Percentiles rank a stretch among this genome's conserved stretches.
These are phyloP conservation scores for Nasua narica DNA, from an alignment of 2,797 vertebrate genomes.

Conservation along the genomic window DNA sequence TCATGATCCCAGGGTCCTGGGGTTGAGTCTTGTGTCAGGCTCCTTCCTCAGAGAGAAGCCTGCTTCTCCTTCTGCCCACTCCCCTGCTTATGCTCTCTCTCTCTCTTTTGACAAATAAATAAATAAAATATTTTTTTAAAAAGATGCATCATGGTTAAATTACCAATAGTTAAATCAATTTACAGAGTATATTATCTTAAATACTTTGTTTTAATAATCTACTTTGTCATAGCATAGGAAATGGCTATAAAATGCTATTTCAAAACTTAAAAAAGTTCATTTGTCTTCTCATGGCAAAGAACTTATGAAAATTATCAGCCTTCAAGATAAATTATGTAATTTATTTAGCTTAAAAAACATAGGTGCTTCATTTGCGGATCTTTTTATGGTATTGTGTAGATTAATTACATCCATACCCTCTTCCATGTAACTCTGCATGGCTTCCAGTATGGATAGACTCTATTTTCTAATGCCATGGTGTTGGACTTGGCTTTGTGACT, in stretches of 20 bases:
- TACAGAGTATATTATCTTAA: not conserved
- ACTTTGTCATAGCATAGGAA: not conserved
- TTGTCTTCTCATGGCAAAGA: not conserved
- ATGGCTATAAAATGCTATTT: not conserved
- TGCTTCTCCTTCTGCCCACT: not conserved
- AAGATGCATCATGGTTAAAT: not conserved
- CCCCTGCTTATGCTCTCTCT: not conserved
- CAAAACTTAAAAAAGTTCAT: not conserved
- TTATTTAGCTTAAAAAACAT: not conserved
- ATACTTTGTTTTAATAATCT: not conserved
- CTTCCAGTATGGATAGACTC: not conserved
- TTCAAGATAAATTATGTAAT: not conserved
- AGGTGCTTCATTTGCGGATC: not conserved
- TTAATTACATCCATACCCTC: not conserved
- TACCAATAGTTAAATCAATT: not conserved
- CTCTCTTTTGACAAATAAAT: not conserved
- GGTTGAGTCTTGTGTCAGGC: not conserved
- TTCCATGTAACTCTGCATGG: not conserved
- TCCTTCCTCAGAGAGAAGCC: not conserved
- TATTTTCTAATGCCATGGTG: not conserved
- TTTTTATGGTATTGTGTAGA: not conserved
- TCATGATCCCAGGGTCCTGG: not conserved
- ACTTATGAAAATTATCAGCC: not conserved
- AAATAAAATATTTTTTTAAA: not conserved
- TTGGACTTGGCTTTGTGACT: not conserved